These are phyloP conservation scores for Euleptes europaea DNA, from an alignment of 2,113 vertebrate genomes.

Conservation along the genomic window DNA sequence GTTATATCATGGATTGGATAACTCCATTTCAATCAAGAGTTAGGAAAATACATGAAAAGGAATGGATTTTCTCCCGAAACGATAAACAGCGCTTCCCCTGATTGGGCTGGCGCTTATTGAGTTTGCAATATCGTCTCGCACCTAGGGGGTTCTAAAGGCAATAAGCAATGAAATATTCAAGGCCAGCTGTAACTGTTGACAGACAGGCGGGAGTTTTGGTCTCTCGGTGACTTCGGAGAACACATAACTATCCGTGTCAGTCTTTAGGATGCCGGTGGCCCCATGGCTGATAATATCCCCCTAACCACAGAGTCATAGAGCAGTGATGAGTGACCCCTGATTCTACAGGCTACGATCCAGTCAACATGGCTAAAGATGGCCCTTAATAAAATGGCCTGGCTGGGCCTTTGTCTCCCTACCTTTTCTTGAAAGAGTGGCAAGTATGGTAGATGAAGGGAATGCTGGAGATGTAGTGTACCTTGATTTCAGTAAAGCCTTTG, in stretches of 20 bases:
- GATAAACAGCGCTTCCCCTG: constrained; percentile 15
- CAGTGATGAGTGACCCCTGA: too few relatives aligned
- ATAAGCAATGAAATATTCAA: constrained; percentile 61
- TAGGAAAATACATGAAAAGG: background rate
- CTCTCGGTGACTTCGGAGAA: background rate
- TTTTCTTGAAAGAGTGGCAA: too few relatives aligned
- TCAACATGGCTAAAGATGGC: too few relatives aligned
- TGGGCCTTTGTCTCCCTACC: too few relatives aligned
- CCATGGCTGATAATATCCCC: background rate
- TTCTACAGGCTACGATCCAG: too few relatives aligned
- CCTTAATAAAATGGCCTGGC: too few relatives aligned
- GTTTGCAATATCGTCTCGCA: constrained; percentile 49
- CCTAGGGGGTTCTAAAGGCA: constrained; percentile 55
- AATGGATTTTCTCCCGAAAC: constrained; percentile 28
- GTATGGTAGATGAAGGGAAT: too few relatives aligned
- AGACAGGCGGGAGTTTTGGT: constrained; percentile 49
- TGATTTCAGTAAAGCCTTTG: too few relatives aligned
- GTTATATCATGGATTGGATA: background rate
- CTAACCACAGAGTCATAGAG: background rate
- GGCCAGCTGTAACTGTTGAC: constrained; percentile 63
- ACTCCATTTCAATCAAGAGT: background rate
- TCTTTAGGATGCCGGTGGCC: background rate
- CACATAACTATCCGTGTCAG: background rate
- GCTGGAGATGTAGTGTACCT: too few relatives aligned
- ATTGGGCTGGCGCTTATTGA: constrained; percentile 45